Evolutionary conservation across 2,888 invertebrate species (phyloP).

Genomic region (Dynastes tityus): DNA sequence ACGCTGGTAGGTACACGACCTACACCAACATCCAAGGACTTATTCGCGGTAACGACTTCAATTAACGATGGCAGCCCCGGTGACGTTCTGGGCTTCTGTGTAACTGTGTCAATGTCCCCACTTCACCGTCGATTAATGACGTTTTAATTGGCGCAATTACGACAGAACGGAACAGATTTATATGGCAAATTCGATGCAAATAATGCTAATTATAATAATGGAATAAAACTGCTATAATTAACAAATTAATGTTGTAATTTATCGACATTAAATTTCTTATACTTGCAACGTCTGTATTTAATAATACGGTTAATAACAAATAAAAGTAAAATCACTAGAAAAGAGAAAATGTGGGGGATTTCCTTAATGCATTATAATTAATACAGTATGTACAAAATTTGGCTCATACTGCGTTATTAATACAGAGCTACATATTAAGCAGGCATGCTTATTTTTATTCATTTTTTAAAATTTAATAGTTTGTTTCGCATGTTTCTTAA

Average conservation of each 20-base stretch:
- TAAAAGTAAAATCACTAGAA: too few species aligned
- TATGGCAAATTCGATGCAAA: conserved; percentile 3
- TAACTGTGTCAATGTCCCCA: conserved; percentile 57
- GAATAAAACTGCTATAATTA: neutral
- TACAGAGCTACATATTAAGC: too few species aligned
- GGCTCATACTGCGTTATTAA: too few species aligned
- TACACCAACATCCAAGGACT: conserved; percentile 63
- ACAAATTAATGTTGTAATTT: too few species aligned
- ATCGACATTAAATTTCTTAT: too few species aligned
- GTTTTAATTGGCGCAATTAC: conserved; percentile 35
- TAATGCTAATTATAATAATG: neutral
- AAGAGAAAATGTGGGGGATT: too few species aligned
- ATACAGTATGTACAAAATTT: too few species aligned
- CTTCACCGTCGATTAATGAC: conserved; percentile 30
- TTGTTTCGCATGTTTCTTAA: neutral
- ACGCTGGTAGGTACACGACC: conserved; percentile 60
- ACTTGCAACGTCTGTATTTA: too few species aligned
- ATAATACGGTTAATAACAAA: too few species aligned
- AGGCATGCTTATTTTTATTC: too few species aligned
- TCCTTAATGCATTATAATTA: too few species aligned
- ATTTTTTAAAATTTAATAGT: too few species aligned
- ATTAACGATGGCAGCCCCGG: conserved; percentile 57
- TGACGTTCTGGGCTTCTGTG: conserved; percentile 49
- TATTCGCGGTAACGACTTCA: conserved; percentile 60
- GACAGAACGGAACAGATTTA: neutral